phyloP scores from a whole-genome alignment of 1,140 invertebrate genomes.

The Aphaenogaster rudis region DNA sequence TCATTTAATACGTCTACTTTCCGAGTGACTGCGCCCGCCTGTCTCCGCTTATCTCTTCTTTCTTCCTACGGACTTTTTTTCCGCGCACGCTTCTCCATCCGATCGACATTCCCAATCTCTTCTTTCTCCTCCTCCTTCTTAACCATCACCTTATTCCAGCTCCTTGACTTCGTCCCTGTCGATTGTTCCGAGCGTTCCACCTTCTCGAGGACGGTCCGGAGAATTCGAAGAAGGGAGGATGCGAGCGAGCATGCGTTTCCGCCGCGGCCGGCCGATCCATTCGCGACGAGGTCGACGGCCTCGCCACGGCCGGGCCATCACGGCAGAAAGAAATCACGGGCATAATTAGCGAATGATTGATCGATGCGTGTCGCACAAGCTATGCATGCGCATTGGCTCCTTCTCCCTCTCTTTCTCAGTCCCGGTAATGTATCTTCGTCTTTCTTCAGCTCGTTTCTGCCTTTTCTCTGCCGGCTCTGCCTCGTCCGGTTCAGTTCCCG shows the following conservation, averaged over 20 bases:
- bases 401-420: constrained; percentile 60
- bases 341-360: constrained; percentile 87
- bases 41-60: constrained; percentile 38
- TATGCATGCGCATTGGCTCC: constrained; percentile 81
- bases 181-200: constrained; percentile 58
- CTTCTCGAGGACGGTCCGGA: constrained; percentile 66
- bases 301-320: constrained; percentile 71
- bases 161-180: constrained; percentile 42
- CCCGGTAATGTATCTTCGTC: constrained; percentile 61
- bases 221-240: constrained; percentile 66
- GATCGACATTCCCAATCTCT: constrained; percentile 35
- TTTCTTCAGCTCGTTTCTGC: constrained; percentile 35
- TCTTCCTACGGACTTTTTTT: constrained; percentile 40
- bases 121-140: not conserved
- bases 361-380: constrained; percentile 84
- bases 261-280: constrained; percentile 63
- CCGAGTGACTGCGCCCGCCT: constrained; percentile 65
- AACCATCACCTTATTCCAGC: constrained; percentile 37
- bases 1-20: constrained; percentile 80
- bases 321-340: constrained; percentile 84
- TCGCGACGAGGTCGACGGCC: constrained; percentile 74
- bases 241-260: constrained; percentile 68
- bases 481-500: constrained; percentile 58
- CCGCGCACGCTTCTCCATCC: constrained; percentile 26
- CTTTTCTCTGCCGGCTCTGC: constrained; percentile 42